Evolutionary conservation across 1,140 invertebrate species (phyloP).

Genomic region (Alviniconcha marisindica): DNA sequence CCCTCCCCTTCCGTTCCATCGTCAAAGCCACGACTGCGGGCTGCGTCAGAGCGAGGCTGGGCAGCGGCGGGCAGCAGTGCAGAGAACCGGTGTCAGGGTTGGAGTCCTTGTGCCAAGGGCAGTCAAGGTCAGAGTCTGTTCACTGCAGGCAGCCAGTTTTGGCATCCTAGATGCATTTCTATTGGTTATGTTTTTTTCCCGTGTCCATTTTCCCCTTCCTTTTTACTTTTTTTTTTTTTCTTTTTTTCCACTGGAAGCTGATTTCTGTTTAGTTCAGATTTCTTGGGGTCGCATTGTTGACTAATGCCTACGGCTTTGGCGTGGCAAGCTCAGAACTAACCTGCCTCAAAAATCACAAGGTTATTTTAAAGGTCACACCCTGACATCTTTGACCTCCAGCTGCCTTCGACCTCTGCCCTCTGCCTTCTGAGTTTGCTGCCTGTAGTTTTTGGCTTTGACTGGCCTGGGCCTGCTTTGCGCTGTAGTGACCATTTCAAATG

Average conservation of each 20-base stretch:
- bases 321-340: slow-evolving; percentile 30
- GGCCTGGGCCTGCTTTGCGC: background rate
- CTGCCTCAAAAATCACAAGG: background rate
- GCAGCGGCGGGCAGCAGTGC: background rate
- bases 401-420: slow-evolving; percentile 27
- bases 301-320: slow-evolving; percentile 21
- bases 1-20: background rate
- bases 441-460: slow-evolving; percentile 8
- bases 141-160: slow-evolving; percentile 2
- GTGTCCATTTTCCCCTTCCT: background rate
- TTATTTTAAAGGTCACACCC: background rate
- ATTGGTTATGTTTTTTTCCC: background rate
- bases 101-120: background rate
- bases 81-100: background rate
- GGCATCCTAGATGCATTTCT: slow-evolving; percentile 10
- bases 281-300: slow-evolving; percentile 20
- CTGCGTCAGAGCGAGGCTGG: background rate
- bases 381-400: slow-evolving; percentile 23
- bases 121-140: slow-evolving; percentile 29
- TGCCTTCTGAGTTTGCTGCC: background rate
- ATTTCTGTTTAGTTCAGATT: background rate
- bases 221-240: slow-evolving; percentile 17
- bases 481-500: background rate
- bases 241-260: slow-evolving; percentile 7
- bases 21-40: background rate